Base-by-base conservation (phyloP, 2,113 vertebrate genomes). In the Phoxinus phoxinus region DNA sequence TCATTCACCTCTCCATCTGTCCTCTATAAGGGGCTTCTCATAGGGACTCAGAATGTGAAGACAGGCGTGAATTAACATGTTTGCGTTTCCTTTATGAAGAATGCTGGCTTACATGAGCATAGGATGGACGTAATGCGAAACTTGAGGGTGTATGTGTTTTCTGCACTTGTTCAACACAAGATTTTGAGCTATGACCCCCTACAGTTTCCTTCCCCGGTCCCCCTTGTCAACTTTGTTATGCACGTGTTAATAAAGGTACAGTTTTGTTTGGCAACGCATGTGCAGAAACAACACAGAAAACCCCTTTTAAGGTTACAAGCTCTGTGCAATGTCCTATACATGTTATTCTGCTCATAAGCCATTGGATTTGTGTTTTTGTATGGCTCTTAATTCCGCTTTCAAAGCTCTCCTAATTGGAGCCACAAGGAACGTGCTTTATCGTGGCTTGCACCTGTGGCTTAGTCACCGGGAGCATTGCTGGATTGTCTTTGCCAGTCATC, bases 31-130 rank as follows among this genome's bases (percentile, higher is more conserved):
- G 58, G 35, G 41, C 69, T 51, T 76, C 72, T 86, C 41, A 17
- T 58, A 74, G 21, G 13, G 44, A 86, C 71, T 59, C 51, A 46
- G 25, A 79, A 25, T 74, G 80, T 80, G 17, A 63, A 30, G n/a
- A 48, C 53, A 84, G 81, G 37, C 17, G 48, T 56, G 30, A 48
- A 71, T 35, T 46, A 32, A 67, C 11, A 71, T 53, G 35, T 71
- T 30, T 85, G 37, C 63, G 71, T 83, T 81, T 59, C 12, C 44
- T 67, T 80, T 41, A 74, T 78, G 65, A 84, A 84, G 56, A 81
- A 87, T 23, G 23, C 48, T 61, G 44, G 32, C 44, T 41, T 69
- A 30, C 25, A 21, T 17, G 53, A 3, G 41, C 35, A 44, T 30
- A 25, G 23, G 23, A 25, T 17, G 48, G 46, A 71, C 46, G 37